Percentiles rank a stretch among this genome's conserved stretches.
phyloP scores from a whole-genome alignment of 2,888 invertebrate genomes.

The Platycheirus rosarum region DNA sequence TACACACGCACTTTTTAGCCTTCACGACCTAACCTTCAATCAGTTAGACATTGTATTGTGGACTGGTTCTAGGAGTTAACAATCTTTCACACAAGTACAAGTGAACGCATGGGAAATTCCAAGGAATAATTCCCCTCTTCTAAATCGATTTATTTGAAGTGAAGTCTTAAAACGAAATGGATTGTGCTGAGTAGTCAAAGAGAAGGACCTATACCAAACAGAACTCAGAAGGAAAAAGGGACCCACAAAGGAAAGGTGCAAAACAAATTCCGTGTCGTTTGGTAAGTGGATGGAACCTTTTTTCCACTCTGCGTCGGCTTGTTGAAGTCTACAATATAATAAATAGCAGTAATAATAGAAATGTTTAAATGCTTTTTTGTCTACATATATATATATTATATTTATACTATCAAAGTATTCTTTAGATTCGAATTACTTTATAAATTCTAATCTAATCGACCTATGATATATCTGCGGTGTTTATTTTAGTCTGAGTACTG shows the following conservation, averaged over 20 bases:
- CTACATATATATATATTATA: too few species aligned
- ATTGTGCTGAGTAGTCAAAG: conserved; percentile 10
- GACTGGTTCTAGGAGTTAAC: conserved; percentile 33
- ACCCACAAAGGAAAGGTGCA: neutral
- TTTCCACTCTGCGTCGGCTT: too few species aligned
- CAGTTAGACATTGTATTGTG: conserved; percentile 29
- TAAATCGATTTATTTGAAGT: conserved; percentile 53
- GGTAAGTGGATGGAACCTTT: too few species aligned
- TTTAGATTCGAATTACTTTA: too few species aligned
- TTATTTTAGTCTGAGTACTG: too few species aligned
- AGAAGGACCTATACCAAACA: neutral
- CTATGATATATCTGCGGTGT: too few species aligned
- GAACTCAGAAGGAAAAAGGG: neutral
- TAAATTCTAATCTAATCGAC: too few species aligned
- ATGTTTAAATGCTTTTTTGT: too few species aligned
- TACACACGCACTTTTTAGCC: conserved; percentile 47
- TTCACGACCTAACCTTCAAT: conserved; percentile 19
- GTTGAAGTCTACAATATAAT: too few species aligned
- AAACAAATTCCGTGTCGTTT: conserved; percentile 22
- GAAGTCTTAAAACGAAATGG: conserved; percentile 30
- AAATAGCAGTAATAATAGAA: too few species aligned
- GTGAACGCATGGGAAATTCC: conserved; percentile 16
- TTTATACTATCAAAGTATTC: too few species aligned
- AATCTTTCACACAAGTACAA: conserved; percentile 23
- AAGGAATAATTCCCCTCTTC: conserved; percentile 29